Percentiles rank a stretch among this genome's conserved stretches.
Conservation (phyloP, 1,140 invertebrate genomes). For the Solen grandis region DNA sequence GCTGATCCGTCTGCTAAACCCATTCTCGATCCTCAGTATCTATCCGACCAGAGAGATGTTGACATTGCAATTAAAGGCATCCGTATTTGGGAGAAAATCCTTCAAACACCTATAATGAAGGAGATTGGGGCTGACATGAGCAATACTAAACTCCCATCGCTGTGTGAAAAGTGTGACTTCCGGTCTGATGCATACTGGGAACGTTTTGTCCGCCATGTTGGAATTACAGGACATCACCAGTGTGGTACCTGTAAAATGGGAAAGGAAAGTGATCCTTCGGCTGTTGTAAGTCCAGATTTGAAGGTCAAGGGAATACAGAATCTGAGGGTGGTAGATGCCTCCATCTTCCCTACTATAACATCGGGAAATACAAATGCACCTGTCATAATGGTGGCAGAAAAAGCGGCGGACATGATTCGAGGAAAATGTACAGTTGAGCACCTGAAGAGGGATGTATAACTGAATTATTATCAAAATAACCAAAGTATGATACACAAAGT, state of each 20-base stretch:
- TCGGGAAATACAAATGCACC: conserved; percentile 90
- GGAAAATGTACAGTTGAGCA: conserved; percentile 26
- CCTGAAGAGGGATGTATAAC: conserved; percentile 7
- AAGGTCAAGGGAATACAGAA: conserved; percentile 66
- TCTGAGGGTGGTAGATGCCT: conserved; percentile 68
- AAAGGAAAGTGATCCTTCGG: conserved; percentile 89
- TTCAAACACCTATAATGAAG: conserved; percentile 50
- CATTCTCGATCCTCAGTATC: conserved; percentile 88
- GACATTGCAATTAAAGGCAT: conserved; percentile 63
- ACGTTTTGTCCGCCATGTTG: conserved; percentile 73
- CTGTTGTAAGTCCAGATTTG: conserved; percentile 91
- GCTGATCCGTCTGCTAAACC: conserved; percentile 90
- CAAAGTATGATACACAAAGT: too few species aligned
- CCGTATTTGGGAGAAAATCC: conserved; percentile 53
- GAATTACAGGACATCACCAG: conserved; percentile 90
- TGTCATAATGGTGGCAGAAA: conserved; percentile 92
- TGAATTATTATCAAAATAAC: too few species aligned
- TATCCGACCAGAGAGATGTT: conserved; percentile 57
- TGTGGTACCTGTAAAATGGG: conserved; percentile 97
- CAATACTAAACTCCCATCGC: conserved; percentile 24
- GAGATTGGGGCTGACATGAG: conserved; percentile 51
- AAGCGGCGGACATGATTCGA: conserved; percentile 89
- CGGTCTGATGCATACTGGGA: conserved; percentile 75
- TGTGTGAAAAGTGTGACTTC: conserved; percentile 50
- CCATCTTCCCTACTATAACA: conserved; percentile 65